Base-by-base conservation (phyloP, 2,888 invertebrate species). In the Diarsia brunnea region DNA sequence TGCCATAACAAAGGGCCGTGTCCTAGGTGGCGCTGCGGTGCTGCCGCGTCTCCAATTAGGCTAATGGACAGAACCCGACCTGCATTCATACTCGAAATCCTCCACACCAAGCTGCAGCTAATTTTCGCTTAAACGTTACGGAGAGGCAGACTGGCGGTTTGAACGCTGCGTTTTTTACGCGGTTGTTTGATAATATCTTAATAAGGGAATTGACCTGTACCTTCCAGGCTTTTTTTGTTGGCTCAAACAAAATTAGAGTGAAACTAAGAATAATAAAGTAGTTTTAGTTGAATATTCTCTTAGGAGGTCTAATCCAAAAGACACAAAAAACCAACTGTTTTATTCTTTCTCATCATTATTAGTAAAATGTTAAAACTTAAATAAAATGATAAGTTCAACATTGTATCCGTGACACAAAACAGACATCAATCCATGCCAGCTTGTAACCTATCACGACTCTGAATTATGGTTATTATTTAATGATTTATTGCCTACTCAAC, bases 41-140 rank as follows among this genome's bases (percentile, higher is more conserved):
- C 83, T 78, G 88, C 87, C 90, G 86, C 91, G 92, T 93, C 95
- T 94, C 93, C 96, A 96, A 97, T 96, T 96, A 96, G 95, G 93
- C 95, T 96, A 97, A 97, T 97, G 97, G 96, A 96, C 95, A 95
- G 90, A 93, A 91, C 93, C 92, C 93, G 93, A 95, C 95, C 95
- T 96, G 95, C 94, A 95, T 95, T 95, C 96, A 95, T 94, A 95
- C 94, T 95, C 94, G 93, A 95, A 95, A 95, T 95, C 94, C 95
- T 93, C 95, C 94, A 93, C 93, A 92, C 94, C 94, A 95, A 95
- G 95, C 95, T 94, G 93, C 94, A 95, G 95, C 95, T 95, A 95
- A 96, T 96, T 95, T 94, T 93, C 94, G 92, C 93, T 95, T 95
- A 95, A 95, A 93, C 93, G 94, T 90, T 89, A 83, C 84, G 81